Evolutionary conservation across 92 coral and sea anemone species (phyloP).

Genomic region (Parazoanthus darwini): DNA sequence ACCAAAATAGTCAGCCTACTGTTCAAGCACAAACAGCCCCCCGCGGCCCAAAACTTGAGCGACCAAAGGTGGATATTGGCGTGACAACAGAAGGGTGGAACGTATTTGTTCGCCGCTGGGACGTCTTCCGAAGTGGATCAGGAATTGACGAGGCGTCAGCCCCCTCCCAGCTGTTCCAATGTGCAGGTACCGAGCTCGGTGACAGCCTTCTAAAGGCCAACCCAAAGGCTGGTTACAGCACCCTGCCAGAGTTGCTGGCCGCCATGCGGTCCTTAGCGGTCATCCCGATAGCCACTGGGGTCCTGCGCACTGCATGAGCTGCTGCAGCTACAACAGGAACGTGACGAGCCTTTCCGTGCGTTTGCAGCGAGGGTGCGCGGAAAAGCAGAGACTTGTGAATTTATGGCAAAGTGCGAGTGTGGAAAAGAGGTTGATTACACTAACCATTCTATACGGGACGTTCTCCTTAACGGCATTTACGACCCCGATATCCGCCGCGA

Average conservation of each 20-base stretch:
- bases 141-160: conserved; percentile 65
- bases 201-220: conserved; percentile 70
- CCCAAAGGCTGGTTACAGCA: conserved; percentile 44
- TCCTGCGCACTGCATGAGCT: conserved; percentile 61
- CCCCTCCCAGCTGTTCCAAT: conserved; percentile 65
- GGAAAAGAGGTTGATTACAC: conserved; percentile 49
- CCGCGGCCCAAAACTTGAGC: conserved; percentile 21
- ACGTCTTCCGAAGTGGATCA: conserved; percentile 62
- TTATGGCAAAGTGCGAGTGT: conserved; percentile 41
- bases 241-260: conserved; percentile 51
- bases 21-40: conserved; percentile 12
- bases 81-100: conserved; percentile 63
- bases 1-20: conserved; percentile 19
- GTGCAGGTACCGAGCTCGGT: conserved; percentile 63
- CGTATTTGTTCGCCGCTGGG: conserved; percentile 65
- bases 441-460: conserved; percentile 54
- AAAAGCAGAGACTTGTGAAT: conserved; percentile 65
- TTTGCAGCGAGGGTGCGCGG: conserved; percentile 63
- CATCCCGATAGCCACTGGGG: conserved; percentile 71
- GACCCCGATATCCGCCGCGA: conserved; percentile 65
- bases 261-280: conserved; percentile 80
- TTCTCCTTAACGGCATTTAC: conserved; percentile 46
- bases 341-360: conserved; percentile 57
- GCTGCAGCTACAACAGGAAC: conserved; percentile 60
- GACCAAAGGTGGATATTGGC: conserved; percentile 52